Evolutionary conservation across 1,140 invertebrate species (phyloP).

Genomic region (Eurosta solidaginis): DNA sequence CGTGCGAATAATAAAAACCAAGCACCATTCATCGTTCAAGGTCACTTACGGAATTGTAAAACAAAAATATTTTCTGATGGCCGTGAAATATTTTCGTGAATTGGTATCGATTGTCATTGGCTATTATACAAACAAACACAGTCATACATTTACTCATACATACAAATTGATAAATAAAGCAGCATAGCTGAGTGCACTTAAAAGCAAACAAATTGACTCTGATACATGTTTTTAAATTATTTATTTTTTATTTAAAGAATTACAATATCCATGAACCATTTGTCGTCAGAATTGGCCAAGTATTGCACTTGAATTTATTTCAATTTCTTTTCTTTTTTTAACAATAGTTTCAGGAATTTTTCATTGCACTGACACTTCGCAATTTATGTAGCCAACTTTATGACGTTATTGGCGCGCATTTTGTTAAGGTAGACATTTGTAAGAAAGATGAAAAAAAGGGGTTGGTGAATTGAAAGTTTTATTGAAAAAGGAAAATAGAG

Average conservation of each 20-base stretch:
- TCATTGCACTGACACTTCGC: background rate
- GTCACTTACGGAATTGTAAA: background rate
- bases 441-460: background rate
- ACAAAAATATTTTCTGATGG: background rate
- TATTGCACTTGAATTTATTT: background rate
- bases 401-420: background rate
- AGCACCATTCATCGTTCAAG: background rate
- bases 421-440: background rate
- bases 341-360: background rate
- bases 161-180: background rate
- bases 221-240: no score
- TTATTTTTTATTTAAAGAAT: no score
- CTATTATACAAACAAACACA: background rate
- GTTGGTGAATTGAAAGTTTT: background rate
- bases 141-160: background rate
- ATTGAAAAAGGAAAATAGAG: no score
- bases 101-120: conserved; percentile 2
- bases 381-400: conserved; percentile 5
- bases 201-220: no score
- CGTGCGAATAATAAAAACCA: background rate
- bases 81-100: background rate
- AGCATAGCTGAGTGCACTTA: background rate
- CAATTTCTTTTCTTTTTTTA: background rate
- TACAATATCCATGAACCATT: background rate
- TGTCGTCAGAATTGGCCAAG: background rate